Percentiles rank a stretch among this genome's conserved stretches.
phyloP scores from a whole-genome alignment of 2,113 vertebrate species.

The Gallinago media region DNA sequence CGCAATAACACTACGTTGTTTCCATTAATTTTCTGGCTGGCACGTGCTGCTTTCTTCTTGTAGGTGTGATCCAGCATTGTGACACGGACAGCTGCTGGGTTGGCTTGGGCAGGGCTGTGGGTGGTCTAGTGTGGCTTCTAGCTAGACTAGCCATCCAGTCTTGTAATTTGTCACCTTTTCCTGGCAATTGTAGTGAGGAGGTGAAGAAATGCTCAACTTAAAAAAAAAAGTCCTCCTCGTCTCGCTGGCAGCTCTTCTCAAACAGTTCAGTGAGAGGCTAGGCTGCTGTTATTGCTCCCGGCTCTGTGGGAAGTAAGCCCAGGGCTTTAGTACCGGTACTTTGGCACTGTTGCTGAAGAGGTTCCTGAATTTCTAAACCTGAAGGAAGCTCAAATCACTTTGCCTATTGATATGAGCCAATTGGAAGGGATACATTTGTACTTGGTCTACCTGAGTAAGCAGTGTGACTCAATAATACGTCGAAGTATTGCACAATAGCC shows the following conservation, averaged over 20 bases:
- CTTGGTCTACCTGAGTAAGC: neutral
- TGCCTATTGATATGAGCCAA: neutral
- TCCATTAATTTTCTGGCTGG: neutral
- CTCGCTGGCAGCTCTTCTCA: neutral
- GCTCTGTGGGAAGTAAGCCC: neutral
- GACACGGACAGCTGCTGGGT: neutral
- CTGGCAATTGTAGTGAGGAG: neutral
- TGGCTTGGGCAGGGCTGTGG: neutral
- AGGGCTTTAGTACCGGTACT: neutral
- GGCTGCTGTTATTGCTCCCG: fast-evolving
- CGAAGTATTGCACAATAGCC: neutral
- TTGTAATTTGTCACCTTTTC: neutral
- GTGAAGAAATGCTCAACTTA: neutral
- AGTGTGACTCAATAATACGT: fast-evolving
- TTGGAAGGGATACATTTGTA: neutral
- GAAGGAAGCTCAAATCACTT: neutral
- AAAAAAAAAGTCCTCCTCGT: neutral
- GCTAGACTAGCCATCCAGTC: fast-evolving
- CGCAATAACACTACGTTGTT: neutral
- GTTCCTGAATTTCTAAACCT: neutral
- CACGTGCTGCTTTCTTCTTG: neutral
- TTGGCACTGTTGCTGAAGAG: neutral
- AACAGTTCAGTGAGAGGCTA: neutral
- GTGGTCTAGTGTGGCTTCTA: neutral
- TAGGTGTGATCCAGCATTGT: neutral